These are phyloP conservation scores for Lynx canadensis DNA, from an alignment of 2,113 vertebrate species.

Conservation along the genomic window DNA sequence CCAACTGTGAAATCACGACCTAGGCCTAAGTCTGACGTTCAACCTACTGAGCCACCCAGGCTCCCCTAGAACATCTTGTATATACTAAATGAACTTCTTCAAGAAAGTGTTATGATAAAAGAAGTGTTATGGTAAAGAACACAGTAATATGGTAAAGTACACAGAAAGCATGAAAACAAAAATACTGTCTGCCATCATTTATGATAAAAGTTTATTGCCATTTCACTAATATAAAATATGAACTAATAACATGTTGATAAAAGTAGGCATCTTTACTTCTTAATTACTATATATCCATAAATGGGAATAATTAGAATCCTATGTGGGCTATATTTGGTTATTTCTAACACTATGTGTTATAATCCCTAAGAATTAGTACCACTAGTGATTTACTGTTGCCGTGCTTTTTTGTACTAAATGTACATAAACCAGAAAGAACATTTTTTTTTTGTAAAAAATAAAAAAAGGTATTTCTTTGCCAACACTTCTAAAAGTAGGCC, in stretches of 20 bases:
- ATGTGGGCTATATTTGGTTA: background rate
- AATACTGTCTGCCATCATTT: background rate
- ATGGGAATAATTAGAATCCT: background rate
- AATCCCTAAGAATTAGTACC: background rate
- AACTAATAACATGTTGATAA: background rate
- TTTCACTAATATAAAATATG: background rate
- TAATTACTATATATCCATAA: slow-evolving; percentile 16
- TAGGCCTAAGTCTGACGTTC: too few relatives aligned
- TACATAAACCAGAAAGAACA: background rate
- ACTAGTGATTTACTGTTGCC: background rate
- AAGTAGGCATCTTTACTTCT: background rate
- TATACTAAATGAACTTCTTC: background rate
- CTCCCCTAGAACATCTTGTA: background rate
- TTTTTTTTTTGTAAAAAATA: background rate
- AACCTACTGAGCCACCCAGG: too few relatives aligned
- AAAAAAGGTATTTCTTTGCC: background rate
- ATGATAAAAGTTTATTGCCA: background rate
- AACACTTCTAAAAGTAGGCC: background rate
- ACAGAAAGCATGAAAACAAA: slow-evolving; percentile 9
- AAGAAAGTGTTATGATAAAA: background rate
- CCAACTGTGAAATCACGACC: too few relatives aligned
- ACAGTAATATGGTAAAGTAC: background rate
- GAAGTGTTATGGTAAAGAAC: background rate
- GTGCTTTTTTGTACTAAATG: background rate
- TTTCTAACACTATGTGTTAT: background rate